phyloP scores from a whole-genome alignment of 1,140 invertebrate genomes.

The Planococcus citri region DNA sequence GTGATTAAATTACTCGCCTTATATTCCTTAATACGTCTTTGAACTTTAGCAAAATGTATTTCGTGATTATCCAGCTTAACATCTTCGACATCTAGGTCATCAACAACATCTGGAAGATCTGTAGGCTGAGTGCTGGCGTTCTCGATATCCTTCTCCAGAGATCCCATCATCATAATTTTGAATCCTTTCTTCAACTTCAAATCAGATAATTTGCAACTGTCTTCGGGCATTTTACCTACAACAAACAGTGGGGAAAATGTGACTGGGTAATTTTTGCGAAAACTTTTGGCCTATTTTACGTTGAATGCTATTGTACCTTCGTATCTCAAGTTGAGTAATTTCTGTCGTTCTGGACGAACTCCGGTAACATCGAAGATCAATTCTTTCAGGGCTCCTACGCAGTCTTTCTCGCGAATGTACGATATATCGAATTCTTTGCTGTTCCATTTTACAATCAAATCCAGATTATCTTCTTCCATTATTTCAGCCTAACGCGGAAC shows the following conservation, averaged over 20 bases:
- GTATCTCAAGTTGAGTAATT: conserved; percentile 79
- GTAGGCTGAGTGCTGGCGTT: conserved; percentile 63
- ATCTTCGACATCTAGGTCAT: conserved; percentile 75
- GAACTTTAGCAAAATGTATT: conserved; percentile 49
- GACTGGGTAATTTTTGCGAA: too few species aligned
- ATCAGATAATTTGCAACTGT: conserved; percentile 53
- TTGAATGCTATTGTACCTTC: too few species aligned
- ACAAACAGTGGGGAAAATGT: conserved; percentile 28
- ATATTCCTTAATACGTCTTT: conserved; percentile 73
- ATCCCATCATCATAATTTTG: conserved; percentile 96
- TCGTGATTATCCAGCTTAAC: conserved; percentile 70
- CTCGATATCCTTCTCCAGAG: conserved; percentile 78
- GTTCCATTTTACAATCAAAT: conserved; percentile 77
- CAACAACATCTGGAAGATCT: conserved; percentile 69
- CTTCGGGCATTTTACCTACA: conserved; percentile 65
- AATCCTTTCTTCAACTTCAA: conserved; percentile 73
- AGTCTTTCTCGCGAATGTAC: conserved; percentile 53
- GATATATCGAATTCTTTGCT: conserved; percentile 69
- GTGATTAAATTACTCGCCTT: conserved; percentile 31
- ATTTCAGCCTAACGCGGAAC: neutral
- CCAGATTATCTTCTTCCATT: conserved; percentile 36
- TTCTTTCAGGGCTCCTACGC: conserved; percentile 63
- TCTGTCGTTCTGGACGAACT: conserved; percentile 80
- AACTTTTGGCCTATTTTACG: too few species aligned
- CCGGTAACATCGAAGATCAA: conserved; percentile 66